phyloP scores from a whole-genome alignment of 2,797 vertebrate species.

The Acanthis flammea region DNA sequence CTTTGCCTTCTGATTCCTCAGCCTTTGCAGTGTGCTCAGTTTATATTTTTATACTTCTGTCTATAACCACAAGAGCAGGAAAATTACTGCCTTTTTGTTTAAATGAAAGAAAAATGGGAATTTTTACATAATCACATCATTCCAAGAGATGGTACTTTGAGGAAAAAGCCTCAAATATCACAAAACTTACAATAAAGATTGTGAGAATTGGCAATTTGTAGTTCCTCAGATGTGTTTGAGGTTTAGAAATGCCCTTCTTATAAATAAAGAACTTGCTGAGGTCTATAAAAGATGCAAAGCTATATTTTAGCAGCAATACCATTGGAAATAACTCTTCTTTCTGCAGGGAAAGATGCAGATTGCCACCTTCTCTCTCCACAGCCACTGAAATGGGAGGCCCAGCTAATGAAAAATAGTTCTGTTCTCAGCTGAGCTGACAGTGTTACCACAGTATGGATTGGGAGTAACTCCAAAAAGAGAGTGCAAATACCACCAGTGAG shows the following conservation, averaged over 20 bases:
- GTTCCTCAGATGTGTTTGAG: background rate
- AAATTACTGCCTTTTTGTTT: constrained; percentile 21
- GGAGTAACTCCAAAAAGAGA: constrained; percentile 7
- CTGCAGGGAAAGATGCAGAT: background rate
- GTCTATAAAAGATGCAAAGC: background rate
- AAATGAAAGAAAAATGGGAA: background rate
- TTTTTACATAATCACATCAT: background rate
- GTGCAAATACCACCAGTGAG: background rate
- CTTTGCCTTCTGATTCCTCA: constrained; percentile 1
- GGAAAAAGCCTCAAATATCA: constrained; percentile 18
- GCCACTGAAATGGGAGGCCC: background rate
- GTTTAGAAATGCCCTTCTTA: background rate
- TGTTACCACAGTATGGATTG: background rate
- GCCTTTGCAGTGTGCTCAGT: background rate
- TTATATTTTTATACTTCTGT: constrained; percentile 1
- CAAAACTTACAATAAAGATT: background rate
- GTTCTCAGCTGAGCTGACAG: background rate
- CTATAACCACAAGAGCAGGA: background rate
- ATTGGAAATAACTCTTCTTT: background rate
- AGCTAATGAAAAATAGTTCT: background rate
- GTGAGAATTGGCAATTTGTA: background rate
- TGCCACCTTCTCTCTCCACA: background rate
- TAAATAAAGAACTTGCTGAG: background rate
- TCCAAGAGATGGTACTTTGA: background rate
- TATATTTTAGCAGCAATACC: background rate